phyloP scores from a whole-genome alignment of 2,113 vertebrate genomes.

The Polypterus senegalus region DNA sequence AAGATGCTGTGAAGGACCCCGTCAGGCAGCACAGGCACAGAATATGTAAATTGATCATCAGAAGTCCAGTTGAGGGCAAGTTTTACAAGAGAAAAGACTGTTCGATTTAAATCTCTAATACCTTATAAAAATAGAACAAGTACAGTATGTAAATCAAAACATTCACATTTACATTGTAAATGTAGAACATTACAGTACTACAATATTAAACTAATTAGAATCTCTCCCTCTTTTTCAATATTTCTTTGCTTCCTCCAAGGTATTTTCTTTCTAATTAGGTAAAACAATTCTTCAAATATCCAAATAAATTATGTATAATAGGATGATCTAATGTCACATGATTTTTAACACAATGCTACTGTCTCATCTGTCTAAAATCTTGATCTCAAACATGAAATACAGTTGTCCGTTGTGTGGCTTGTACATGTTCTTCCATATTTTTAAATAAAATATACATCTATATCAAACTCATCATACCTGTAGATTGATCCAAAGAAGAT shows the following conservation, averaged over 20 bases:
- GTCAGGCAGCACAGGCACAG: slow-evolving; percentile 22
- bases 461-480: slow-evolving; percentile 27
- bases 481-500: slow-evolving; percentile 17
- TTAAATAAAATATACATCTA: too few species aligned
- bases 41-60: slow-evolving; percentile 27
- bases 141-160: too few species aligned
- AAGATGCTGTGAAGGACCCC: slow-evolving; percentile 19
- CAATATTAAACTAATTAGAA: too few species aligned
- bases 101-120: slow-evolving; percentile 1
- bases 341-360: too few species aligned
- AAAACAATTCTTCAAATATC: not conserved
- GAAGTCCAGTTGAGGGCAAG: slow-evolving; percentile 21
- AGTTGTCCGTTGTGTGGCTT: too few species aligned
- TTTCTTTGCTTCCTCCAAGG: not conserved
- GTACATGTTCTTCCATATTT: too few species aligned
- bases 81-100: slow-evolving; percentile 12
- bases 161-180: too few species aligned
- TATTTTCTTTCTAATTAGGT: not conserved
- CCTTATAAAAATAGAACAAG: slow-evolving; percentile 6
- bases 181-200: too few species aligned
- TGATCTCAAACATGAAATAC: too few species aligned
- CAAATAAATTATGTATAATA: not conserved
- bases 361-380: too few species aligned
- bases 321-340: too few species aligned
- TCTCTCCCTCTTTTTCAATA: too few species aligned